These are phyloP conservation scores for Yponomeuta evonymella DNA, from an alignment of 2,888 invertebrate genomes.

Conservation along the genomic window DNA sequence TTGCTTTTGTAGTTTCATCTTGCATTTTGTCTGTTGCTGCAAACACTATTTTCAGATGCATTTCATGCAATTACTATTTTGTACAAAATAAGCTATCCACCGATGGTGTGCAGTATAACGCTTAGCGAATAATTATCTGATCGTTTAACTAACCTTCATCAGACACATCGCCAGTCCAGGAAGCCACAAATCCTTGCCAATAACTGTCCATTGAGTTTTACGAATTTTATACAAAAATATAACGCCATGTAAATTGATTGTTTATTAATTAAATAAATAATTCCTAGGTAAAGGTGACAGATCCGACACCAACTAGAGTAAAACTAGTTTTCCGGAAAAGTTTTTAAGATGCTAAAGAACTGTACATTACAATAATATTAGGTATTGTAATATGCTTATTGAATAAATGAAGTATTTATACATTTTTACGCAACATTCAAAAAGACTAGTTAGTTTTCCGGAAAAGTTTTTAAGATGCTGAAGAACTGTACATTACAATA, in stretches of 20 bases:
- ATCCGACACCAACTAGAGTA: background rate
- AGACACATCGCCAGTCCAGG: background rate
- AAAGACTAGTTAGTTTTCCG: background rate
- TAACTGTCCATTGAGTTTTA: background rate
- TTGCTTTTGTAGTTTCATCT: too few species aligned
- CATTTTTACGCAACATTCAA: too few species aligned
- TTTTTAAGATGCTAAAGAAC: background rate
- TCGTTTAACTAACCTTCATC: background rate
- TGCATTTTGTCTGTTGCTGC: too few species aligned
- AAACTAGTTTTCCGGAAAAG: background rate
- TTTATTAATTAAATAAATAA: background rate
- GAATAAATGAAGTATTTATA: too few species aligned
- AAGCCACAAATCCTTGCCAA: background rate
- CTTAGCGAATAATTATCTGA: background rate
- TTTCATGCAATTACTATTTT: too few species aligned
- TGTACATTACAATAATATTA: too few species aligned
- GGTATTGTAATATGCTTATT: too few species aligned
- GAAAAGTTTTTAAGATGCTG: background rate
- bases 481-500: too few species aligned
- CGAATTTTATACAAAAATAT: background rate
- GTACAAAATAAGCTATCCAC: too few species aligned
- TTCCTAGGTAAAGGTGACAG: background rate
- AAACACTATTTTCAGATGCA: too few species aligned
- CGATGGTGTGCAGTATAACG: too few species aligned
- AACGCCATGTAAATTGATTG: background rate